Evolutionary conservation across 2,888 invertebrate species (phyloP), one percentile per base, ranked within the genome.

Genomic region (Pseudococcus viburni): DNA sequence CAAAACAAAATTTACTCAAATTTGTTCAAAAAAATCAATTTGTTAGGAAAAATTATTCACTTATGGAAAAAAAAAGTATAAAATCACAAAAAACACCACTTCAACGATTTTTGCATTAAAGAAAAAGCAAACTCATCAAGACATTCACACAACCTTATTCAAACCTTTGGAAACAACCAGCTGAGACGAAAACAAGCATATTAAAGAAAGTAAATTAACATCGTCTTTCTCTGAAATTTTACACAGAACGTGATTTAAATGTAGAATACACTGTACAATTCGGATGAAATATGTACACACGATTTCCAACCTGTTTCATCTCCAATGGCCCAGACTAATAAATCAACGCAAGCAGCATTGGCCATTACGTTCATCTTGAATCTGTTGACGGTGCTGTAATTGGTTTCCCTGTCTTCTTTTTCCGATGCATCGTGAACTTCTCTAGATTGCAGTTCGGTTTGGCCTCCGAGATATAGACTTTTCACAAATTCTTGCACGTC

Each of bases 271-370:
- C 83, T 55, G 46, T 89, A 5, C 89, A 33, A 11, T n/a, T 46
- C 4, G 7, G 12, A 12, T 11, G 7, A 46, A 46, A 46, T 11
- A 46, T 46, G 9, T 12, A 6, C 46, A 42, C 90, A n/a, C n/a
- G n/a, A 22, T 80, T 42, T 80, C 92, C 93, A 92, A 97, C 98
- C 98, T 91, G 97, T 96, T 93, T 99, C 99, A 92, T 99, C 99
- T 0, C 96, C 96, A 90, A 98, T 98, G 0, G 99, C 98, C 99
- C 99, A 99, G 48, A 99, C 98, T 1, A 99, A 93, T 9, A 99
- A 93, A 92, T 99, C 99, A 0, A 99, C 98, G 91, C 99, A 99
- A 0, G 98, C 98, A 0, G 99, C 98, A 92, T 98, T 98, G 0
- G 98, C 97, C 95, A 97, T 97, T 0, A 99, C 98, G 91, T 98